Conservation (phyloP, 2,888 invertebrate genomes). For the Nomada hirtipes region DNA sequence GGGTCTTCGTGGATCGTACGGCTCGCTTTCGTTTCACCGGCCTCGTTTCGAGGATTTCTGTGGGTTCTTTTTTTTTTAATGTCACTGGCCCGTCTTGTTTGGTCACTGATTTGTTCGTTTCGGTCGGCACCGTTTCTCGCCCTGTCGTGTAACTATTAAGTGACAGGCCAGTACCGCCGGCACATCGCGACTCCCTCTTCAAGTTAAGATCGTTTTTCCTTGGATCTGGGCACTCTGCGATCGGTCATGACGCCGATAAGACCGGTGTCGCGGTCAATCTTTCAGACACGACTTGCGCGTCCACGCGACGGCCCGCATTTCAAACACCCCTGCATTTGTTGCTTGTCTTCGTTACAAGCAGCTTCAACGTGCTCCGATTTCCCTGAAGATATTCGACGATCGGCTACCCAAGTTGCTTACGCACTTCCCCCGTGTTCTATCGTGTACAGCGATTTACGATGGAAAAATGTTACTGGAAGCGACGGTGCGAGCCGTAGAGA, state of each 20-base stretch:
- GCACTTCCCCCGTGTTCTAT: neutral
- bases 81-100: neutral
- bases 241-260: slow-evolving; percentile 49
- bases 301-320: slow-evolving; percentile 47
- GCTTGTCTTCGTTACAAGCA: neutral
- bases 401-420: too few species aligned
- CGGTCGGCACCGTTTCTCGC: neutral
- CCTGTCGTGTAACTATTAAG: slow-evolving; percentile 39
- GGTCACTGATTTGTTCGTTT: neutral
- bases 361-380: neutral
- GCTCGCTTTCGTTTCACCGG: neutral
- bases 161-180: slow-evolving; percentile 48
- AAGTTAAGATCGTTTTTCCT: slow-evolving; percentile 37
- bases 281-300: slow-evolving; percentile 55
- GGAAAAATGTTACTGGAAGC: neutral
- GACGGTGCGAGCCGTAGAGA: neutral
- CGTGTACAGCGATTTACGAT: neutral
- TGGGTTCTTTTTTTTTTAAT: too few species aligned
- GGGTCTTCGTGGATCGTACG: neutral
- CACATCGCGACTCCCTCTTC: slow-evolving; percentile 9
- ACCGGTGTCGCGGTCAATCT: slow-evolving; percentile 42
- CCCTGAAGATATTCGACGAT: neutral
- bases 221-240: slow-evolving; percentile 19
- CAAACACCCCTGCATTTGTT: slow-evolving; percentile 4
- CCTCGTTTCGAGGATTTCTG: neutral